Evolutionary conservation across 2,113 vertebrate species (phyloP), one percentile per base, ranked within the genome.

Genomic region (Rousettus leschenaultii): DNA sequence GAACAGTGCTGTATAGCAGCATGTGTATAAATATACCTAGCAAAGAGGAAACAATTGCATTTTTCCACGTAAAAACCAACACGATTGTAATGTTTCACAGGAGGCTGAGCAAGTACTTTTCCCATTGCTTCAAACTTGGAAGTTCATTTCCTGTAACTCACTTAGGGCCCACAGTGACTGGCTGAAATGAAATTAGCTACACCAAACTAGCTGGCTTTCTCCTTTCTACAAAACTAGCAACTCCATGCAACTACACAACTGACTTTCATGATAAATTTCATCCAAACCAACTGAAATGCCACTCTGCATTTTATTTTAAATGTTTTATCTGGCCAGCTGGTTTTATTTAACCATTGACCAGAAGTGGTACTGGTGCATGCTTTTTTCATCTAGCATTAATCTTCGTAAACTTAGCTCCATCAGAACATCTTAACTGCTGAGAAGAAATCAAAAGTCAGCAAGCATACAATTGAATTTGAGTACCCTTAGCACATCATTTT

Each of bases 371-470:
- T 30, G 95, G 35, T 87, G 45, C 94, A 95, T 95, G 97, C 90
- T 97, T 98, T 98, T 97, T 73, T 98, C 48, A 91, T 71, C 85
- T 40, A 95, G 84, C 97, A 98, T 98, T 98, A 98, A 98, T 98
- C 98, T 98, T 97, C 84, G 93, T 96, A 97, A 98, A 98, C 73
- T 43, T 93, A 97, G 86, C 96, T 96, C 97, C 95, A 95, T 21
- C 84, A 93, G 95, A 98, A 98, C 92, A 97, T 97, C 97, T 98
- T 95, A 97, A 97, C 61, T 89, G 79, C 92, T 40, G 91, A 82
- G 91, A 98, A 98, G 97, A 98, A 98, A 97, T 96, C 94, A 92
- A 71, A 98, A 96, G 95, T 98, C 98, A 98, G 98, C 98, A 98
- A 86, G 97, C 98, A 88, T 18, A 95, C 95, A 85, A 92, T 18